Percentiles rank a stretch among this genome's conserved stretches.
These are phyloP conservation scores for Seira ritae DNA, from an alignment of 2,888 invertebrate species.

Conservation along the genomic window DNA sequence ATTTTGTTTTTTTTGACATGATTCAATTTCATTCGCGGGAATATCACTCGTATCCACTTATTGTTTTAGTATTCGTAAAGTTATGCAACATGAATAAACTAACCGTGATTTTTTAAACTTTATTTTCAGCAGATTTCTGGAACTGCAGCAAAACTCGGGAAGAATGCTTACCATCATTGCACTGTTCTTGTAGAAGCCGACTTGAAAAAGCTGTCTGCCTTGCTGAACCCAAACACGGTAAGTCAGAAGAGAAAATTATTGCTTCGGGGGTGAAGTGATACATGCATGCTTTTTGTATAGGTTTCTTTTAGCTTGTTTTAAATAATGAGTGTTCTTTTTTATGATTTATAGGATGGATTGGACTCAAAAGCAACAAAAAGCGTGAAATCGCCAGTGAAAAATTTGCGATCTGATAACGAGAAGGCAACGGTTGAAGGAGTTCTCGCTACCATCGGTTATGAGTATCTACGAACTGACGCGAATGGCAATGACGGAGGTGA, in stretches of 20 bases:
- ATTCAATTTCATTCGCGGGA: too few species aligned
- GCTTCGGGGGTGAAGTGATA: conserved; percentile 6
- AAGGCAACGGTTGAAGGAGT: conserved; percentile 84
- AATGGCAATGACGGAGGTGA: conserved; percentile 81
- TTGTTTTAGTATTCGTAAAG: too few species aligned
- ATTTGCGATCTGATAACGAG: conserved; percentile 86
- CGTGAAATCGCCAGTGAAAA: conserved; percentile 87
- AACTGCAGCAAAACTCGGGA: conserved; percentile 94
- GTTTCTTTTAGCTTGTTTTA: neutral
- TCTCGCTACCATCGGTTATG: conserved; percentile 88
- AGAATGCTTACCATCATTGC: conserved; percentile 97
- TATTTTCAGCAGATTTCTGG: conserved; percentile 87
- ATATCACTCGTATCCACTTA: too few species aligned
- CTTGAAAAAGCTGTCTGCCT: conserved; percentile 83
- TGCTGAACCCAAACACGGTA: conserved; percentile 86
- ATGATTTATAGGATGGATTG: conserved; percentile 82
- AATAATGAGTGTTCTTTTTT: neutral
- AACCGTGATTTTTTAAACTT: neutral
- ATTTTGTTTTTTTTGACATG: too few species aligned
- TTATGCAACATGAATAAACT: too few species aligned
- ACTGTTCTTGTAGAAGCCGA: conserved; percentile 93
- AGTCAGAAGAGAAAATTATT: conserved; percentile 74
- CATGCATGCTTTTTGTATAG: neutral
- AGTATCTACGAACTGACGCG: conserved; percentile 86
- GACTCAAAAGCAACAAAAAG: conserved; percentile 91